Base-by-base conservation (phyloP, 2,797 vertebrate genomes). In the Acomys russatus region DNA sequence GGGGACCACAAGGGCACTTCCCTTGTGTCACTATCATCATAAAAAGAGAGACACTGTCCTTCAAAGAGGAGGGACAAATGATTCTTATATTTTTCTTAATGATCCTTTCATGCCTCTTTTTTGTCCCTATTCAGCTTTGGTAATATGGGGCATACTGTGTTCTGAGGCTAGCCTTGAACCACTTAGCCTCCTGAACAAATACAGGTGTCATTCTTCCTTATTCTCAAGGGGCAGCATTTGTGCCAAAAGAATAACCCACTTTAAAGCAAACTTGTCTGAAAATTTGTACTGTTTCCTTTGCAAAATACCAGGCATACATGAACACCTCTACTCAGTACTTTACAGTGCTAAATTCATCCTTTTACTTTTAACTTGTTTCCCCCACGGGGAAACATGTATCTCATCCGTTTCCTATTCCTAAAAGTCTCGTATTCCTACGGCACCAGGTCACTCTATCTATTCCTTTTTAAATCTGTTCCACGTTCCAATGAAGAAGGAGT, bases 211-310 rank as follows among this genome's bases (percentile, higher is more conserved):
- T 44, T 77, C 59, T 78, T 76, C 44, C 74, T 90, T 4, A 20
- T 87, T 71, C 64, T 56, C 25, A 87, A 76, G 71, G 23, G 90
- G 28, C n/a, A 76, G 18, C 63, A 68, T 82, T 88, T 95, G 38
- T 54, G 51, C 35, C 7, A 86, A 70, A 86, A 2, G 54, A 49
- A 64, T 61, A 83, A 85, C 0, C 51, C 64, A 68, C 23, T 90
- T 96, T 85, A 89, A 91, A 78, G 11, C 18, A 92, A 93, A 74
- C 12, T 59, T 79, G 51, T 22, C 61, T 86, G 51, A 92, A 86
- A 91, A 66, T 20, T 2, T 71, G 0, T 0, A 86, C 56, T 74
- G 82, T 88, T 90, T 76, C 71, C 33, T 88, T 79, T 94, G 20
- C 15, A 61, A 92, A 93, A 93, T n/a, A 38, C 15, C 8, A 51